Evolutionary conservation across 2,797 vertebrate genomes (phyloP), one percentile per base, ranked within the genome.

Genomic region (Channallabes apus): DNA sequence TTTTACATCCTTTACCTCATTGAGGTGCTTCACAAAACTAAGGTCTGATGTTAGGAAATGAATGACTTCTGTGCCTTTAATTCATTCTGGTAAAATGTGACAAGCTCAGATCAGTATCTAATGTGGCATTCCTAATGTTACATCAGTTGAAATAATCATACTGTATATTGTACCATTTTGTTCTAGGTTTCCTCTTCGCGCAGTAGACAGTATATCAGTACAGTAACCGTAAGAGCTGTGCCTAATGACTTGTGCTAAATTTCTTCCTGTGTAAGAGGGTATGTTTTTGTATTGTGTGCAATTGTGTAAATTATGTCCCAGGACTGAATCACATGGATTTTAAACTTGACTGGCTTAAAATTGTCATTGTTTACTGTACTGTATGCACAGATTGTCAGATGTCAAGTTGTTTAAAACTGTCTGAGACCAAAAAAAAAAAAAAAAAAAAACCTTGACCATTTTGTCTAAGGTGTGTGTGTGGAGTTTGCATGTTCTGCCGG

Each of bases 31-130:
- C 83, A 83, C 51, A 59, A 84, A 62, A 84, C 65, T 51, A 64
- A 59, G 84, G 69, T 78, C 71, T 77, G 46, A 7, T 76, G 85
- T 65, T 85, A 62, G 69, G 18, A 84, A 84, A 84, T 62, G 54
- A 35, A 86, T 78, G 72, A 87, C 64, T 46, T 82, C 86, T 84
- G 86, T 89, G 88, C 86, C 88, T 89, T 89, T 87, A 68, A 86
- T 67, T 89, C 82, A 82, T 85, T 64, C 56, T 72, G 46, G 0
- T 46, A 46, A 46, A 46, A 46, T 46, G 46, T 24, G 75, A 35
- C 18, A 38, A n/a, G 32, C 20, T 76, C 38, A 17, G 69, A 11
- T 41, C 41, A 14, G 46, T 75, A 56, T 54, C 15, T 58, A 27
- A 58, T 56, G 12, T 22, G 38, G 17, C 35, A 27, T 64, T 6